Base-by-base conservation (phyloP, 2,113 vertebrate species). In the Hiodon tergisus region DNA sequence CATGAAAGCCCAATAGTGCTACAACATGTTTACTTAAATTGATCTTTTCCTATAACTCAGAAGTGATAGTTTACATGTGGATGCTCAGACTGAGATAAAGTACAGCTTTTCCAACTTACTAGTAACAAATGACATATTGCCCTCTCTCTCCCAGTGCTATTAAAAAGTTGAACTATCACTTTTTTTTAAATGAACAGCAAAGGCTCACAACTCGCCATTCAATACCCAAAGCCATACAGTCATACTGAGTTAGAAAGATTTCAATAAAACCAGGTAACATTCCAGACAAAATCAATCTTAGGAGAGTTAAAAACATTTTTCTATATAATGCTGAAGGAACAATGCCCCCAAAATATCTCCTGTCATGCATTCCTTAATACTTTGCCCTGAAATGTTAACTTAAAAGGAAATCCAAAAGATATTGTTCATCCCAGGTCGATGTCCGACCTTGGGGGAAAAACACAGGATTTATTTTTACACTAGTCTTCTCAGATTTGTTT, bases 21-120 rank as follows among this genome's bases (percentile, higher is more conserved):
- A 84, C 78, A 84, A 78, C 75, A 79, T 85, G 84, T 81, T 87
- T 84, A 85, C 80, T 81, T 85, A 82, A 87, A 87, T 81, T 74
- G 61, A 77, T 54, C 74, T 73, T 83, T 86, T 86, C 84, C 81
- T 80, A 80, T 73, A 78, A 84, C 75, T 81, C 78, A 58, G 71
- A 80, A 85, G 80, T 87, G 67, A 74, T 70, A 51, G 76, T 83
- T 84, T 85, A 78, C 82, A 76, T 73, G 69, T 61, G n/a, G 14
- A 6, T 53, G 46, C 17, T 53, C 73, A 74, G 46, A 59, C 16
- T 48, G 81, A 81, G 81, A 86, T 83, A 79, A 81, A 88, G 68
- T 78, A 78, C 72, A 79, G 81, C 78, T 81, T 85, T 86, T 88
- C 75, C 77, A 79, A 80, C 78, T 82, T 90, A 85, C 87, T 87